Base-by-base conservation (phyloP, 2,797 vertebrate species). In the Cynodonichthys magdalenae region DNA sequence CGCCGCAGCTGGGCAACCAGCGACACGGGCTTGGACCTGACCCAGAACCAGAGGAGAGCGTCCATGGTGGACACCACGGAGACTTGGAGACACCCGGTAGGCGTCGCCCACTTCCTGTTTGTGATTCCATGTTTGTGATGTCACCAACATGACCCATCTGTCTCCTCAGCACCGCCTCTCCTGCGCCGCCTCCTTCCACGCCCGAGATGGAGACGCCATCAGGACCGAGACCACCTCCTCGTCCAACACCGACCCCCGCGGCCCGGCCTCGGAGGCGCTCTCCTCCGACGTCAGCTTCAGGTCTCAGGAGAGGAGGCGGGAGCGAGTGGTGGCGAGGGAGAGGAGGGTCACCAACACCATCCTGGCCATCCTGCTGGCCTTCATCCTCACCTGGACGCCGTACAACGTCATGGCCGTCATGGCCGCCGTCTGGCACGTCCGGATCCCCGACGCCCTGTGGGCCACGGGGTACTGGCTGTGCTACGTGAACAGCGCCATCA, bases 401-500 rank as follows among this genome's bases (percentile, higher is more conserved):
- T 95, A 96, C 84, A 96, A 96, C 0, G 81, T 97, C 67, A 95
- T 98, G 95, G 96, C 96, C 5, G 90, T 97, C 34, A 87, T 95
- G 10, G 95, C 94, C n/a, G 93, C 95, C 67, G 96, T 96, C 89
- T 95, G 94, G 8, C 90, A 90, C 46, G 75, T 81, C 34, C 94
- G 94, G 0, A 79, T 98, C 29, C 95, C 95, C 0, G 80, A 91
- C 1, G 82, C 88, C 0, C 87, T 96, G 74, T 97, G 96, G 96
- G 92, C 74, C 47, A 84, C 94, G 0, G 95, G 96, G 31, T 96
- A 95, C 90, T 97, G 96, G 95, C 93, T 98, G 74, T 95, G 95
- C 66, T 98, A 96, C 0, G 74, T 97, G 87, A 97, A 96, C 93
- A 98, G 95, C 83, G 93, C 95, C 79, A 89, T 97, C 87, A 97